Evolutionary conservation across 2,888 invertebrate species (phyloP).

Genomic region (Apodemia mormo): DNA sequence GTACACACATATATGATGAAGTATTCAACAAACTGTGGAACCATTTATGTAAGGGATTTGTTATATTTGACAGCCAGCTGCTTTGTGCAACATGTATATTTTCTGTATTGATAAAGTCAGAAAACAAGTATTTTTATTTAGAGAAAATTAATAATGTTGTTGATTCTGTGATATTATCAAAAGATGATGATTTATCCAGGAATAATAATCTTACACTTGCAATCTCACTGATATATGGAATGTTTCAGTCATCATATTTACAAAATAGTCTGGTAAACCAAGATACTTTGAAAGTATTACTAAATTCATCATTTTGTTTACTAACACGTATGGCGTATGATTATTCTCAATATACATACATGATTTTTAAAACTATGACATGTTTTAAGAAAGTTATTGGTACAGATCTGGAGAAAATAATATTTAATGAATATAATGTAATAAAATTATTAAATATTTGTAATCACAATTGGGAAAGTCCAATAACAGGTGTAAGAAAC

Average conservation of each 20-base stretch:
- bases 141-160: constrained; percentile 46
- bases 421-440: constrained; percentile 54
- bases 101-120: constrained; percentile 49
- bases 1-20: constrained; percentile 44
- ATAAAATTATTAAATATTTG: constrained; percentile 70
- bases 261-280: constrained; percentile 38
- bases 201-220: constrained; percentile 44
- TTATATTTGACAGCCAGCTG: constrained; percentile 65
- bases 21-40: constrained; percentile 52
- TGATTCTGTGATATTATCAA: constrained; percentile 43
- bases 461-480: constrained; percentile 84
- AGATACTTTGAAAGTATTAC: constrained; percentile 39
- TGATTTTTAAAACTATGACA: constrained; percentile 74
- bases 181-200: constrained; percentile 37
- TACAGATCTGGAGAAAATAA: constrained; percentile 51
- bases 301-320: constrained; percentile 53
- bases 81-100: constrained; percentile 69
- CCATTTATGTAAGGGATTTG: constrained; percentile 54
- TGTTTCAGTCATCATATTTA: constrained; percentile 67
- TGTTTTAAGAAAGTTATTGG: constrained; percentile 64
- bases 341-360: constrained; percentile 78
- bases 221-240: constrained; percentile 67
- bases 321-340: constrained; percentile 62
- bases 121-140: constrained; percentile 51
- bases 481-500: constrained; percentile 79